Conservation (phyloP, 2,888 invertebrate species). For the Eupeodes luniger region DNA sequence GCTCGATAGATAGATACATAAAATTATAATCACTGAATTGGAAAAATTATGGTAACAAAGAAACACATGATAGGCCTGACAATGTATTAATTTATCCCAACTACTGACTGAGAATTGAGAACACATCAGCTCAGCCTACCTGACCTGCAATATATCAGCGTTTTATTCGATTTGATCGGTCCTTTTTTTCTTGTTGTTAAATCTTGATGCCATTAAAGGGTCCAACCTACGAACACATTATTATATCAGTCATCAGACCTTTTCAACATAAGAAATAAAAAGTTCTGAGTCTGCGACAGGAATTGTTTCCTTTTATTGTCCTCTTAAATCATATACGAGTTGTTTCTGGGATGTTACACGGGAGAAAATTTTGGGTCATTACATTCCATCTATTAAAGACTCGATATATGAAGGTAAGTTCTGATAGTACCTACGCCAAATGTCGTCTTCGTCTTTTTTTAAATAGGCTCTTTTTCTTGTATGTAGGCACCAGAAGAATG, state of each 20-base stretch:
- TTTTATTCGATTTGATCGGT: neutral
- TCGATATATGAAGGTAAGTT: neutral
- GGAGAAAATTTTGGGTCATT: slow-evolving; percentile 23
- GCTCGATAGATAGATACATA: slow-evolving; percentile 32
- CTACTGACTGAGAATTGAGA: neutral
- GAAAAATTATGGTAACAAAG: slow-evolving; percentile 34
- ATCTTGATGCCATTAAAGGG: slow-evolving; percentile 28
- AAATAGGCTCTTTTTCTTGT: neutral
- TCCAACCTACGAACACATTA: slow-evolving; percentile 2
- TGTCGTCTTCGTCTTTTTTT: slow-evolving; percentile 8
- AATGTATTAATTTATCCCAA: slow-evolving; percentile 38
- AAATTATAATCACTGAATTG: slow-evolving; percentile 38
- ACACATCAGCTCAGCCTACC: no score
- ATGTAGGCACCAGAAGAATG: slow-evolving; percentile 1
- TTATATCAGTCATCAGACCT: slow-evolving; percentile 7
- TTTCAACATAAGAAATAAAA: neutral
- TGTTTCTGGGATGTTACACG: neutral
- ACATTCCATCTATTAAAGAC: neutral
- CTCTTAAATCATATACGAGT: neutral
- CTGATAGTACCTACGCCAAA: neutral
- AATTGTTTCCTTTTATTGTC: slow-evolving; percentile 23
- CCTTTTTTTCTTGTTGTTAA: slow-evolving; percentile 4
- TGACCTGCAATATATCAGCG: neutral
- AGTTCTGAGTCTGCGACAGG: neutral
- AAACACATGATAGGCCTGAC: slow-evolving; percentile 39